phyloP scores from a whole-genome alignment of 2,797 vertebrate species.

The Thalassophryne amazonica region DNA sequence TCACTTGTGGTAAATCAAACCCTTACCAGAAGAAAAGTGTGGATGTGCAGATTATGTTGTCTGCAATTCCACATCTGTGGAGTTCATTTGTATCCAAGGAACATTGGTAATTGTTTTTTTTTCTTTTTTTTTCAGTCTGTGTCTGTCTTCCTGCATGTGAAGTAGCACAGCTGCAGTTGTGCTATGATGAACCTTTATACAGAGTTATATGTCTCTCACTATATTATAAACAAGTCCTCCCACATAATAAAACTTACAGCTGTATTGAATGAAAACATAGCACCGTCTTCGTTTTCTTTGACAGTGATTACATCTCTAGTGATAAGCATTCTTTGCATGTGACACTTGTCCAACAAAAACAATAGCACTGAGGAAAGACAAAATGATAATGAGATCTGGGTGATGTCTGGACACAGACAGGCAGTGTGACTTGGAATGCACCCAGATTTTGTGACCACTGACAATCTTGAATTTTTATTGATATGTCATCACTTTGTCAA shows the following conservation, averaged over 20 bases:
- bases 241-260: slow-evolving; percentile 51
- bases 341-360: too few species aligned
- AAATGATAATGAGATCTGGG: too few species aligned
- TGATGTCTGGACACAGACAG: too few species aligned
- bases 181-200: slow-evolving; percentile 69
- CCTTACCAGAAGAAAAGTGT: background rate
- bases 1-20: too few species aligned
- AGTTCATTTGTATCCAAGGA: slow-evolving; percentile 1
- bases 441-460: too few species aligned
- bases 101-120: slow-evolving; percentile 8
- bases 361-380: too few species aligned
- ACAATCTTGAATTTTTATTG: too few species aligned
- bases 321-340: slow-evolving; percentile 3
- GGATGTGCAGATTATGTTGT: background rate
- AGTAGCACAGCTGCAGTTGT: slow-evolving; percentile 43
- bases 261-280: slow-evolving; percentile 23
- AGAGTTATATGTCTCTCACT: slow-evolving; percentile 57
- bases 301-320: background rate
- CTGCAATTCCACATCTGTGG: background rate
- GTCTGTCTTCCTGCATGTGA: slow-evolving; percentile 15
- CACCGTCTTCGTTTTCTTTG: slow-evolving; percentile 4
- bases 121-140: slow-evolving; percentile 1
- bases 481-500: too few species aligned
- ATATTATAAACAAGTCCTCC: slow-evolving; percentile 48
- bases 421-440: too few species aligned